These are phyloP conservation scores for Sarcophaga carnaria DNA, from an alignment of 2,888 invertebrate species.

Conservation along the genomic window DNA sequence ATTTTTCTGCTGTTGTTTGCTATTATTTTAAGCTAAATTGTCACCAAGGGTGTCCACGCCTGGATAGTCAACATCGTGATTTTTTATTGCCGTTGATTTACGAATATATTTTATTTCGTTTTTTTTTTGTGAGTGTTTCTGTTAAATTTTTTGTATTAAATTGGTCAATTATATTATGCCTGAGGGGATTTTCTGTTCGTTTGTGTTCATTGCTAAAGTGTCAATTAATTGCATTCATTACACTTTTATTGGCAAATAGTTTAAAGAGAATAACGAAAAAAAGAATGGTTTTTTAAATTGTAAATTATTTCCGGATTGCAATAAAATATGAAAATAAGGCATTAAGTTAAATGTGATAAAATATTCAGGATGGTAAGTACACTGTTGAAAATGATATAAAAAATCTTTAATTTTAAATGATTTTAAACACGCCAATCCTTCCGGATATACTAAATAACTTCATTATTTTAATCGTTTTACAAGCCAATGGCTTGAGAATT, in stretches of 20 bases:
- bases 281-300: not conserved
- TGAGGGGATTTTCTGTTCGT: conserved; percentile 54
- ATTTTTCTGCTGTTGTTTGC: conserved; percentile 34
- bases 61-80: conserved; percentile 43
- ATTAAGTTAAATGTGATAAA: no score
- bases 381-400: no score
- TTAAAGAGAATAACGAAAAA: conserved; percentile 1
- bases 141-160: conserved; percentile 48
- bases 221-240: conserved; percentile 67
- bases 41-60: conserved; percentile 77
- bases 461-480: no score
- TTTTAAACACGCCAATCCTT: no score
- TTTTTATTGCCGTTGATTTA: conserved; percentile 53
- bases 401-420: no score
- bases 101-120: conserved; percentile 14
- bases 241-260: conserved; percentile 44
- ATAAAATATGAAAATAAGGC: not conserved
- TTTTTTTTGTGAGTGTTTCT: conserved; percentile 3
- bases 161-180: conserved; percentile 68
- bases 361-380: no score
- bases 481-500: no score
- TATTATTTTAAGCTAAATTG: conserved; percentile 74
- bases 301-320: not conserved
- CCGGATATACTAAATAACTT: no score
- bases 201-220: conserved; percentile 62